Conservation (phyloP, 2,888 invertebrate species). For the Neoaliturus tenellus region DNA sequence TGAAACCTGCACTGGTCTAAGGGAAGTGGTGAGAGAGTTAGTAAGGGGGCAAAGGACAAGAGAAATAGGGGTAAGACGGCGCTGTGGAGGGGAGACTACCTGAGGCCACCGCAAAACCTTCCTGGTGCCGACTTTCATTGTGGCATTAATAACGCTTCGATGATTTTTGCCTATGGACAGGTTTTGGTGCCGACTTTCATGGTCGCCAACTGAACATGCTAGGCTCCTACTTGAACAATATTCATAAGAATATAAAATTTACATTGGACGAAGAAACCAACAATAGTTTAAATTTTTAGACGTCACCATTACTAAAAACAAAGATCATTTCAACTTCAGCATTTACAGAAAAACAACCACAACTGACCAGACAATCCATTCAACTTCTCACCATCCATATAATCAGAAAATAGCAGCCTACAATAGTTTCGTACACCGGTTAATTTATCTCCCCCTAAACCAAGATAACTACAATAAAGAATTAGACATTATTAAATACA, state of each 20-base stretch:
- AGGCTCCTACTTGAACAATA: not conserved
- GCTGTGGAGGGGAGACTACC: too few relatives aligned
- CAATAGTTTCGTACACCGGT: not conserved
- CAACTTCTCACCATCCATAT: conserved; percentile 3
- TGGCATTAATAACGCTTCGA: too few relatives aligned
- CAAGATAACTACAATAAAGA: not conserved
- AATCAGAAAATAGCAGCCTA: conserved; percentile 3
- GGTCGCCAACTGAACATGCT: not conserved
- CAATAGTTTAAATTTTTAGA: not conserved
- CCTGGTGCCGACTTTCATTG: too few relatives aligned
- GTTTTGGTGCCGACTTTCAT: too few relatives aligned
- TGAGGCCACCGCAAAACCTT: too few relatives aligned
- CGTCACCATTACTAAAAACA: not conserved
- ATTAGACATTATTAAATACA: not conserved
- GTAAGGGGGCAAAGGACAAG: too few relatives aligned
- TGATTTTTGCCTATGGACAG: too few relatives aligned
- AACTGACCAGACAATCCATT: not conserved
- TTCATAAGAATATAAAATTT: not conserved
- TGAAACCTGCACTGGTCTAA: too few relatives aligned
- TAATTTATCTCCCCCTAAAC: not conserved
- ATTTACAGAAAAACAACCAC: conserved; percentile 13
- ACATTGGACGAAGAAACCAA: not conserved
- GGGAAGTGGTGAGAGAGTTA: too few relatives aligned
- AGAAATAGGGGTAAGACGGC: too few relatives aligned
- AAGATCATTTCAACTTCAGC: not conserved